Base-by-base conservation (phyloP, 1,140 invertebrate species). In the Antheraea mylitta region DNA sequence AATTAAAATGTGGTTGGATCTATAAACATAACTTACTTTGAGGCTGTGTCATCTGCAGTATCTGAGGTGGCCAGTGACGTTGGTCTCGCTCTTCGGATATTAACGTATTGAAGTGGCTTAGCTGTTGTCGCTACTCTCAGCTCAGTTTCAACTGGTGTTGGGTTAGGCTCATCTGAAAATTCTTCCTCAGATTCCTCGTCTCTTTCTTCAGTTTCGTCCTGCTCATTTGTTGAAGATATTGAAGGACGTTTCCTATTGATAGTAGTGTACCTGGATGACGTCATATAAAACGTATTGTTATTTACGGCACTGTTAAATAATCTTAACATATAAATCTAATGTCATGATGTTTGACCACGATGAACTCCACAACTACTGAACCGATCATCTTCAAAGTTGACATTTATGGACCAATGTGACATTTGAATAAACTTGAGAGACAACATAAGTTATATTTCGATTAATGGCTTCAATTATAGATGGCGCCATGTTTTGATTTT, bases 101-200 rank as follows among this genome's bases (percentile, higher is more conserved):
- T 96, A 0, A 95, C 94, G 67, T 96, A 96, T 75, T 94, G 94
- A 68, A 93, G 93, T 75, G 69, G 91, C 67, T 81, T 86, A 22
- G 83, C 69, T 67, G 90, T 90, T 18, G 85, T 89, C 10, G 77
- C 79, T 0, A 89, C 70, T 63, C 82, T 70, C 58, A 68, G 8
- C 58, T 67, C 80, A 37, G 74, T 67, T 9, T 86, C 81, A 16
- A 82, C 86, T 0, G 87, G 79, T n/a, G 78, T 73, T 0, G 78
- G 72, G 58, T 78, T 69, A 0, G 75, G 69, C 9, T 71, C 30
- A 58, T 71, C 68, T 66, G 71, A 68, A 1, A 66, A 58, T 58
- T 79, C 78, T 16, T 77, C 77, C 18, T 77, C 58, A 68, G 80
- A 48, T 22, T 80, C 76, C 7, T 85, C 84, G 30, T 91, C 86